phyloP scores from a whole-genome alignment of 2,888 invertebrate species.

The Noctua janthe region DNA sequence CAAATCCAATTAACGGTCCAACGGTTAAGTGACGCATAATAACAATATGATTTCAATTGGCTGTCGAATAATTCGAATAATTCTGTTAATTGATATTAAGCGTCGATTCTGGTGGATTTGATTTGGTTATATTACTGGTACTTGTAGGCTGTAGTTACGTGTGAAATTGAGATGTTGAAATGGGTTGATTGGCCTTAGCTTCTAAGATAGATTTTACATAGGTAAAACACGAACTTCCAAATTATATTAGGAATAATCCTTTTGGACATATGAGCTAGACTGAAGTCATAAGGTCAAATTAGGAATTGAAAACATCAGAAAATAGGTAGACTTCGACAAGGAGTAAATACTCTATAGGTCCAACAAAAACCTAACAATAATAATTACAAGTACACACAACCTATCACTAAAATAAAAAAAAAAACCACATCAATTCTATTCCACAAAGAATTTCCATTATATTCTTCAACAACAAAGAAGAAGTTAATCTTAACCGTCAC shows the following conservation, averaged over 20 bases:
- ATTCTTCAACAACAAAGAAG: constrained; percentile 2
- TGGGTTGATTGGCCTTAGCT: background rate
- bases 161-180: background rate
- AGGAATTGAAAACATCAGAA: background rate
- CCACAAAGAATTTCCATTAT: constrained; percentile 3
- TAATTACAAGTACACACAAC: too few relatives aligned
- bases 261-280: background rate
- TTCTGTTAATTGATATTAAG: constrained; percentile 46
- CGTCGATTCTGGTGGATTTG: constrained; percentile 21
- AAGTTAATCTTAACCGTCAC: constrained; percentile 10
- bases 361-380: background rate
- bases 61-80: constrained; percentile 50
- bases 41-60: constrained; percentile 65
- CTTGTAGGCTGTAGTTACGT: background rate
- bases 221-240: background rate
- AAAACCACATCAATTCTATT: background rate
- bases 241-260: background rate
- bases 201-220: background rate
- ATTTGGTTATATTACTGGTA: background rate
- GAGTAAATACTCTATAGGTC: background rate
- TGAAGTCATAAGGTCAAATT: background rate
- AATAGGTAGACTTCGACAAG: background rate
- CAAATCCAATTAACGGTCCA: constrained; percentile 69
- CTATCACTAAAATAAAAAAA: background rate
- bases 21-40: constrained; percentile 62